Base-by-base conservation (phyloP, 2,888 invertebrate genomes). In the Cabera pusaria region DNA sequence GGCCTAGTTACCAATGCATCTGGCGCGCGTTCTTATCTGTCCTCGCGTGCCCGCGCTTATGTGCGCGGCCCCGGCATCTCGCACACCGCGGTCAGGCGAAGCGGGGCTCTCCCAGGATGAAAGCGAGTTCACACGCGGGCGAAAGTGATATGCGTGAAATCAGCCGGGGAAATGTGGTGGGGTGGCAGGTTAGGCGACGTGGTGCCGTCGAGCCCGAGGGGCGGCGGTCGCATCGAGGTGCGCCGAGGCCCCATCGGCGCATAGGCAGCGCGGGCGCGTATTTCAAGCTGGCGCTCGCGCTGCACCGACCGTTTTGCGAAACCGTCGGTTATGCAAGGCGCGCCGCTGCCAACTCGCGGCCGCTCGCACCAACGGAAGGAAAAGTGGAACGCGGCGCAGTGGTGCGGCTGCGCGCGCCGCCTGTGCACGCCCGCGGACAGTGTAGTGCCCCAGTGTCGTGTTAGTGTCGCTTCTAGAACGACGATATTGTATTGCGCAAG, bases 311-410 rank as follows among this genome's bases (percentile, higher is more conserved):
- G 78, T 78, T 88, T 88, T 88, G 87, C 88, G 88, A 87, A 87
- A 88, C 81, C 76, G 74, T 65, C 71, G 77, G 86, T 88, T 86
- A 87, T 87, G 87, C 87, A 87, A 87, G 87, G 81, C 79, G 77
- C 67, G 80, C 77, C 81, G 83, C 79, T 88, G 88, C 88, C 88
- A 87, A 86, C 83, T 83, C 84, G 85, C 76, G 65, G 61, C 74
- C 66, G 70, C 68, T 69, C 74, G 64, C 67, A 70, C 70, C 84
- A 86, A 81, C 86, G 88, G 86, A 87, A 86, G 87, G 85, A 87
- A 86, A 87, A 88, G 87, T 88, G 84, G 88, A 88, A 85, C 87
- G 83, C 75, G 74, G 60, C 82, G 84, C 87, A 86, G 85, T 87
- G 86, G 79, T 68, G 67, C 71, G 75, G 74, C 76, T 80, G 85